phyloP scores from a whole-genome alignment of 2,888 invertebrate genomes.

The Lymantria monacha region DNA sequence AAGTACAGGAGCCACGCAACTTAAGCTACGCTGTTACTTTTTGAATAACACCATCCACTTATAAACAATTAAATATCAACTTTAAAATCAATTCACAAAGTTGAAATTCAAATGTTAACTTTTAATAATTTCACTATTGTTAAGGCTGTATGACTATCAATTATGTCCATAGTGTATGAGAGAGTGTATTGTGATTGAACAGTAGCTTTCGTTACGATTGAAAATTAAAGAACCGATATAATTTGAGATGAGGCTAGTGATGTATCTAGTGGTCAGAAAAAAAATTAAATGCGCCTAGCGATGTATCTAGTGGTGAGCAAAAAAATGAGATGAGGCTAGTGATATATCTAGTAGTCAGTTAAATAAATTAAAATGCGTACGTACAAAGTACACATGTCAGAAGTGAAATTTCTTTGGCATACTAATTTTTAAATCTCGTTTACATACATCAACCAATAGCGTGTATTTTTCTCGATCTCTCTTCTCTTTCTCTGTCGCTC shows the following conservation, averaged over 20 bases:
- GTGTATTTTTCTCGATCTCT: no score
- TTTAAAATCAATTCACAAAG: slow-evolving; percentile 38
- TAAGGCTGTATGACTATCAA: slow-evolving; percentile 80
- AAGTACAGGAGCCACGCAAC: slow-evolving; percentile 82
- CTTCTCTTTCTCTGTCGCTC: no score
- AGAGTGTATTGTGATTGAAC: slow-evolving; percentile 76
- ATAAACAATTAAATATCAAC: slow-evolving; percentile 32
- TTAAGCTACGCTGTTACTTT: slow-evolving; percentile 68
- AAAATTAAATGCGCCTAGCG: not conserved
- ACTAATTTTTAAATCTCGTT: no score
- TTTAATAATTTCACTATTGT: slow-evolving; percentile 73
- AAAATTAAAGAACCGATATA: slow-evolving; percentile 81
- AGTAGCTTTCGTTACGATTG: slow-evolving; percentile 79
- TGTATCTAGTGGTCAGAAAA: slow-evolving; percentile 27
- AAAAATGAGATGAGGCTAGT: not conserved
- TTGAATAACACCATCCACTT: slow-evolving; percentile 51
- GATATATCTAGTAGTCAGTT: no score
- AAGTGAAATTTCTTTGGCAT: no score
- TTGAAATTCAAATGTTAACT: slow-evolving; percentile 28
- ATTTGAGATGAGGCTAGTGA: slow-evolving; percentile 69
- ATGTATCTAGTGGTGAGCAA: not conserved
- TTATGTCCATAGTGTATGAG: slow-evolving; percentile 75
- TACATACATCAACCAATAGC: no score
- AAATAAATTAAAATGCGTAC: no score
- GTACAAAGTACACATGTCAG: no score